Evolutionary conservation across 37 sponge, comb jelly and placozoan species (phyloP), one percentile per base, ranked within the genome.

Genomic region (Ephydatia muelleri): DNA sequence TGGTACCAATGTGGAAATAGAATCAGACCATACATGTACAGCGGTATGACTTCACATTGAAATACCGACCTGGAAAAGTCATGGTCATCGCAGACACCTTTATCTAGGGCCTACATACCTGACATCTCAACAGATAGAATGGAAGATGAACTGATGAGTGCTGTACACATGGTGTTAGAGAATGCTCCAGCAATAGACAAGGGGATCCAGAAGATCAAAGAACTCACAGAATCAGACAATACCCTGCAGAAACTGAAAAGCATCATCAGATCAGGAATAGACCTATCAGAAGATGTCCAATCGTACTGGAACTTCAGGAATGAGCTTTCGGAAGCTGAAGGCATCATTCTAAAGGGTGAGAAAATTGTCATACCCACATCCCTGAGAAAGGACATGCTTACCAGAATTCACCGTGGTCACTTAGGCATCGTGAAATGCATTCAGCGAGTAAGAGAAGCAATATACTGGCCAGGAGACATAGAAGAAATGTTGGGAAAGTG

Each of bases 381-480:
- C 4, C 66, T 88, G 16, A 30, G 81, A 38, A 70, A 35, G 28
- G 79, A 76, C 23, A 67, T 49, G 27, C 67, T 88, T 49, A 29
- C 77, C 26, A 82, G 77, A 49, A 67, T 88, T 34, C 84, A 88
- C 67, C 30, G 4, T 65, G 89, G 84, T 35, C 84, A 83, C 68
- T 81, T 80, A 31, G 89, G 89, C 29, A 83, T 79, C 72, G 64
- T 75, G 12, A 83, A 89, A 43, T 84, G 84, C 38, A 28, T 71
- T 21, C 70, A 79, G 43, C 19, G 72, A 76, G 89, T 76, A 8
- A 67, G 82, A 19, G 68, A 75, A 36, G 49, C 80, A 2, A 37
- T 89, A 3, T 89, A 81, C 80, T 83, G 89, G 84, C 89, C 84
- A 9, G 81, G 87, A 35, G 70, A 89, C 29, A 21, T 83, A 8